These are phyloP conservation scores for Rhopalosiphum nymphaeae DNA, from an alignment of 2,888 invertebrate species.

Conservation along the genomic window DNA sequence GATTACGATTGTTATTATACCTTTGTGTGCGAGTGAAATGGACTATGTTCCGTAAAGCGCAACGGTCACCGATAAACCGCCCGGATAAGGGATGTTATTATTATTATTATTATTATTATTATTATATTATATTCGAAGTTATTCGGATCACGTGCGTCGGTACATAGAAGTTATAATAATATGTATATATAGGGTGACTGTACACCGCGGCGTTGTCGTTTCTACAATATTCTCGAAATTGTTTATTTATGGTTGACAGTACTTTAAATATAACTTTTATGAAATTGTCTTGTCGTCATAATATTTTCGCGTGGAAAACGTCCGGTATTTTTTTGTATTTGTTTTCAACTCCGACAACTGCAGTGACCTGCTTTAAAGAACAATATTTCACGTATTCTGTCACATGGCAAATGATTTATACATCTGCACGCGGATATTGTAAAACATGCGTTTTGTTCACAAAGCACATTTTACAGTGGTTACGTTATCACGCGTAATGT, in stretches of 20 bases:
- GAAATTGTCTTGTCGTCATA: slow-evolving; percentile 16
- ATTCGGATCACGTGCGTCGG: slow-evolving; percentile 53
- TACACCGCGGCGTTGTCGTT: neutral
- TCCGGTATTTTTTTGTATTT: neutral
- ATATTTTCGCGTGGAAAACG: slow-evolving; percentile 13
- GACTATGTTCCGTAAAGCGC: neutral
- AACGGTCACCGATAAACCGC: slow-evolving; percentile 40
- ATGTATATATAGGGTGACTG: slow-evolving; percentile 24
- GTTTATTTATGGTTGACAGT: slow-evolving; percentile 45
- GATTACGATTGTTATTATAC: slow-evolving; percentile 39
- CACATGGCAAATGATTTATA: slow-evolving; percentile 30
- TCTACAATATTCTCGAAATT: slow-evolving; percentile 20
- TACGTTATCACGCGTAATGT: neutral
- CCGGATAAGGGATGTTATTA: slow-evolving; percentile 42
- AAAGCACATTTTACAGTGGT: neutral
- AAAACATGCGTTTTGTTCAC: neutral
- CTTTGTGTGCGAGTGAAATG: neutral
- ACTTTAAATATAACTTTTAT: neutral
- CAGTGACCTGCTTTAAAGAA: slow-evolving; percentile 26
- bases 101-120: slow-evolving; percentile 34
- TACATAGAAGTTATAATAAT: slow-evolving; percentile 21
- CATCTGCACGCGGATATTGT: neutral
- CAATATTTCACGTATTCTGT: slow-evolving; percentile 35
- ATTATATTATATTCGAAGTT: slow-evolving; percentile 12
- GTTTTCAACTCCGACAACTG: neutral